Percentiles rank a stretch among this genome's conserved stretches.
Evolutionary conservation across 2,888 invertebrate genomes (phyloP).

Genomic region (Matsumyia berberina): DNA sequence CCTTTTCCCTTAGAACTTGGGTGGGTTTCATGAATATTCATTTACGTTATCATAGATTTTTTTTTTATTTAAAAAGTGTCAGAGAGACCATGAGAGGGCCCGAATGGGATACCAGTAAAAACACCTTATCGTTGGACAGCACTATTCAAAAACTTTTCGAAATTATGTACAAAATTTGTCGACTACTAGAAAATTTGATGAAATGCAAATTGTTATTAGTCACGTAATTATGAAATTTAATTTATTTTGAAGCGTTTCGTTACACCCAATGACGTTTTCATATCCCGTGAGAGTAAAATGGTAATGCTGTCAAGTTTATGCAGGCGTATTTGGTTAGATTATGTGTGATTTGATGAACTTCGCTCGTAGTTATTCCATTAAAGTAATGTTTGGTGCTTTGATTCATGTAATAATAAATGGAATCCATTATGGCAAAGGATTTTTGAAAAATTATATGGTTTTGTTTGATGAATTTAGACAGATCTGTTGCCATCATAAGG

Average conservation of each 20-base stretch:
- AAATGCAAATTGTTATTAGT: conserved; percentile 50
- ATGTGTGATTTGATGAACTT: neutral
- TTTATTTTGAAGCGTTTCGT: conserved; percentile 21
- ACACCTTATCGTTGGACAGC: conserved; percentile 26
- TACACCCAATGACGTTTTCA: conserved; percentile 27
- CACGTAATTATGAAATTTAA: conserved; percentile 42
- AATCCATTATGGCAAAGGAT: too few relatives aligned
- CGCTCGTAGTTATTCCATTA: conserved; percentile 1
- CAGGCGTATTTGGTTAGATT: neutral
- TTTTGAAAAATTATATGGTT: too few relatives aligned
- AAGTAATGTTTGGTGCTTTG: neutral
- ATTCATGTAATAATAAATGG: neutral
- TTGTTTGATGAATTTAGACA: too few relatives aligned
- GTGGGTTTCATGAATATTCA: conserved; percentile 56
- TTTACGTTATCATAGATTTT: conserved; percentile 18
- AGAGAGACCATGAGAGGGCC: conserved; percentile 7
- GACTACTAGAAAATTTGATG: conserved; percentile 39
- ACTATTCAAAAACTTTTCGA: conserved; percentile 30
- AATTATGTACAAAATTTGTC: conserved; percentile 27
- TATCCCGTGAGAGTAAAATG: conserved; percentile 25
- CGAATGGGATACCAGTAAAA: conserved; percentile 16
- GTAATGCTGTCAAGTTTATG: neutral
- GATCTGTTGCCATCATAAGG: too few relatives aligned
- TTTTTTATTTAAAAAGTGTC: conserved; percentile 34
- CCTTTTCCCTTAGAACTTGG: conserved; percentile 10